These are phyloP conservation scores for Phaedon cochleariae DNA, from an alignment of 2,888 invertebrate genomes.

Conservation along the genomic window DNA sequence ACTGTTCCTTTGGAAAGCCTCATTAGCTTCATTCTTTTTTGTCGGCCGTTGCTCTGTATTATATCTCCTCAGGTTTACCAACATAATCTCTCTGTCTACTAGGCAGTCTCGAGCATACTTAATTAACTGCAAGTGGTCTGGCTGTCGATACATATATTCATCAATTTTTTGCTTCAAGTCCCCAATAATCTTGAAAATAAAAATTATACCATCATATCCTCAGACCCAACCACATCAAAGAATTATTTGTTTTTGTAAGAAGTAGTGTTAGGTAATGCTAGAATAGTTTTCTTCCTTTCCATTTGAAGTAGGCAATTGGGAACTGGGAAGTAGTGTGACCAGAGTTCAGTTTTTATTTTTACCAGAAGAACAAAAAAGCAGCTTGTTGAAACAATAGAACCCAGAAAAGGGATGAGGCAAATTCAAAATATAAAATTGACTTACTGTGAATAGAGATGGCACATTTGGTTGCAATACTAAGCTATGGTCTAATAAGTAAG, in stretches of 20 bases:
- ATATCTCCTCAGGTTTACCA: slow-evolving; percentile 75
- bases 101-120: slow-evolving; percentile 82
- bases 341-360: too few relatives aligned
- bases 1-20: slow-evolving; percentile 72
- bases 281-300: too few relatives aligned
- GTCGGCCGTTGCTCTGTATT: slow-evolving; percentile 61
- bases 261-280: too few relatives aligned
- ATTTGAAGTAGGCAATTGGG: too few relatives aligned
- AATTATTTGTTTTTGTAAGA: too few relatives aligned
- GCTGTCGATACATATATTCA: slow-evolving; percentile 71
- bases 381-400: too few relatives aligned
- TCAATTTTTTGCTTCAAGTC: slow-evolving; percentile 89
- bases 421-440: slow-evolving; percentile 21
- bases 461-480: slow-evolving; percentile 89
- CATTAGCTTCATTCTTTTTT: slow-evolving; percentile 46
- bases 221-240: too few relatives aligned
- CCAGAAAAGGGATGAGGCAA: too few relatives aligned
- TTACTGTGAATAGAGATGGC: slow-evolving; percentile 89
- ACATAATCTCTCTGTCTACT: slow-evolving; percentile 79
- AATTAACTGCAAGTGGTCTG: slow-evolving; percentile 71
- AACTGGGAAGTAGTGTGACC: too few relatives aligned
- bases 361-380: too few relatives aligned
- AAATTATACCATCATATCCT: too few relatives aligned
- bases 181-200: slow-evolving; percentile 70
- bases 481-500: slow-evolving; percentile 86